These are phyloP conservation scores for Lepidurus apus DNA, from an alignment of 1,140 invertebrate genomes.

Conservation along the genomic window DNA sequence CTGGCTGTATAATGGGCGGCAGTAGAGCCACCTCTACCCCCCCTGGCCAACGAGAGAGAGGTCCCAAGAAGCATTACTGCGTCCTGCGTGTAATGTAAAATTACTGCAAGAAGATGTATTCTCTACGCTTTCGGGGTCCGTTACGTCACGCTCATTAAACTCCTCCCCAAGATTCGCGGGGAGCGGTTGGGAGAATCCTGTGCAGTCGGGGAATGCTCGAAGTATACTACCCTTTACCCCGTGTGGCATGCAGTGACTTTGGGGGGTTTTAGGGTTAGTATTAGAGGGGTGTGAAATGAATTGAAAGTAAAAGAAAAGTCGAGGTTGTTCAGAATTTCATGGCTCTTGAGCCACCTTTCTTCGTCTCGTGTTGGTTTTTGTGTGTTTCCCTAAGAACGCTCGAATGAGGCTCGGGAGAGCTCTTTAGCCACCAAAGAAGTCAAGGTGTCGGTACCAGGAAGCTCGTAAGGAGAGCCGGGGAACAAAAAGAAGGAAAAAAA, in stretches of 20 bases:
- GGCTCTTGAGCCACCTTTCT: not conserved
- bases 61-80: no score
- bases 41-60: no score
- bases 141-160: not conserved
- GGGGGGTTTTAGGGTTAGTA: not conserved
- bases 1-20: no score
- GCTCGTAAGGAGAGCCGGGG: not conserved
- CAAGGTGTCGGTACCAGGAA: not conserved
- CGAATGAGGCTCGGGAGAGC: conserved; percentile 1
- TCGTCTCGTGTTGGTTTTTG: not conserved
- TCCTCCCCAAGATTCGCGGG: not conserved
- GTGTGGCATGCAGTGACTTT: not conserved
- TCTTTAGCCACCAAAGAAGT: conserved; percentile 9
- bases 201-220: no score
- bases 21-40: no score
- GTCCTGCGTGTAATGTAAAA: no score
- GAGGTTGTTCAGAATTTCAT: not conserved
- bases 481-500: not conserved
- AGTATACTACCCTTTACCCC: no score
- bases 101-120: no score
- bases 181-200: no score
- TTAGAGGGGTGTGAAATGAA: not conserved
- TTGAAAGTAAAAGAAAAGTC: not conserved
- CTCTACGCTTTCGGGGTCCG: not conserved
- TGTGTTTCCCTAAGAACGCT: no score